phyloP scores from a whole-genome alignment of 2,113 vertebrate genomes.

The Psettodes erumei region DNA sequence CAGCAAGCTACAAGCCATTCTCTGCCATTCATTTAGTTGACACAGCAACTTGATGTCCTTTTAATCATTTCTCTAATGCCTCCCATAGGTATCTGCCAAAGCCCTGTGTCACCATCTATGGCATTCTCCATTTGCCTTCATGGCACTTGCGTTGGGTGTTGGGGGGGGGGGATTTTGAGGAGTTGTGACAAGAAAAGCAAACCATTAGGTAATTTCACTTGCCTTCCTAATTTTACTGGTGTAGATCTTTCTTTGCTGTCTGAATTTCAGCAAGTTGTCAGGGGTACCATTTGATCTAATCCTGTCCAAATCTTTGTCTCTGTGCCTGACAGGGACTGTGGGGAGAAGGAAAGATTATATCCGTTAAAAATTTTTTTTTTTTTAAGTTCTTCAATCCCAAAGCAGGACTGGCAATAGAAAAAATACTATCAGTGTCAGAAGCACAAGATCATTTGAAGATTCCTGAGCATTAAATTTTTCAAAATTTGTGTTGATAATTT shows the following conservation, averaged over 20 bases:
- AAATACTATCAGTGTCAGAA: not conserved
- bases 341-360: not conserved
- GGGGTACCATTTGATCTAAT: not conserved
- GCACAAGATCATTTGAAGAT: not conserved
- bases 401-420: not conserved
- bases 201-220: not conserved
- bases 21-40: no score
- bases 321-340: not conserved
- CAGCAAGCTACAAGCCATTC: no score
- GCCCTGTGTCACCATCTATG: no score
- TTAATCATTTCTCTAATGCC: no score
- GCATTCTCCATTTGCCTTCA: no score
- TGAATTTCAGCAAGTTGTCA: not conserved
- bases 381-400: not conserved
- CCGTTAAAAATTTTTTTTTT: not conserved
- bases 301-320: not conserved
- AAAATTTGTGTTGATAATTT: not conserved
- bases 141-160: no score
- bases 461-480: not conserved
- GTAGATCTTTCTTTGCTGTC: not conserved
- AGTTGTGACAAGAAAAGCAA: not conserved
- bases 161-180: no score
- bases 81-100: no score
- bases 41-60: no score
- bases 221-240: not conserved